Base-by-base conservation (phyloP, 2,113 vertebrate genomes). In the Damaliscus lunatus region DNA sequence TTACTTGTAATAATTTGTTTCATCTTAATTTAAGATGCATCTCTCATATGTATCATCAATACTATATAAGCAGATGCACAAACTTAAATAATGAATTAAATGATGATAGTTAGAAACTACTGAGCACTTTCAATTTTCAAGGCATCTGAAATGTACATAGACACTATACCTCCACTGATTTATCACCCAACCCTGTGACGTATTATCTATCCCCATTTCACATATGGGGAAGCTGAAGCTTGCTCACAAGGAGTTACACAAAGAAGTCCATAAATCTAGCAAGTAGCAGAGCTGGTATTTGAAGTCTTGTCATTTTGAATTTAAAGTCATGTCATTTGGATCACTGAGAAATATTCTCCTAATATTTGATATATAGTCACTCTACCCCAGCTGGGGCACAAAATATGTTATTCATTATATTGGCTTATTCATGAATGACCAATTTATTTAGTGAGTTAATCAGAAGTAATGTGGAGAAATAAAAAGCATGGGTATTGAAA, bases 91-190 rank as follows among this genome's bases (percentile, higher is more conserved):
- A 36, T 71, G n/a, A 21, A 23, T 36, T 19, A 71, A 71, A 36
- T 0, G 0, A 23, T 71, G 9, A 5, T 10, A 23, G n/a, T 36
- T 11, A 23, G n/a, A 12, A 36, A 21, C 67, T 71, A 6, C 17
- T 71, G n/a, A 71, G 19, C 2, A 21, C 67, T 71, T 36, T 23
- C n/a, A 0, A 21, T 40, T 71, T 36, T 11, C n/a, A 71, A 11
- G 67, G 67, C 67, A 23, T n/a, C 4, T 0, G 62, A n/a, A 67
- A n/a, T 67, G 16, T 67, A 12, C 4, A 21, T 0, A 2, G 0
- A 0, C 1, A 23, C n/a, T 71, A 6, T 36, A 36, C 67, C n/a
- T 40, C 4, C 17, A 23, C 2, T 3, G 64, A 36, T 36, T 71
- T 36, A 71, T 21, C 64, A n/a, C 31, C 62, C 3, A 16, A 4